phyloP scores from a whole-genome alignment of 1,140 invertebrate genomes.

The Planococcus citri region DNA sequence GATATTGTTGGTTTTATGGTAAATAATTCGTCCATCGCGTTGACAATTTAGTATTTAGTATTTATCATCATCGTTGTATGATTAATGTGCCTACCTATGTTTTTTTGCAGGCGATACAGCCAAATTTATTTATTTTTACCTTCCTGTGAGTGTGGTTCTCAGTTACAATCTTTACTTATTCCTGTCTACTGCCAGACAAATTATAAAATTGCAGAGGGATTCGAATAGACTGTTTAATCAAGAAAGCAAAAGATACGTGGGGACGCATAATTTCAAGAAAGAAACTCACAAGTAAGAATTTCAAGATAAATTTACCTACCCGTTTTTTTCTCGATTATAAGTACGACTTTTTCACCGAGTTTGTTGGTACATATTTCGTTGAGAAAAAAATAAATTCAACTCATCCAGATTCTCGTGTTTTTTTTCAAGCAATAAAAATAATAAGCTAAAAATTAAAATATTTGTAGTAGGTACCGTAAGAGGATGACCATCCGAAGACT shows the following conservation, averaged over 20 bases:
- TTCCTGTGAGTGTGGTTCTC: conserved; percentile 30
- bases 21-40: not conserved
- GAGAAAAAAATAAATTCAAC: too few relatives aligned
- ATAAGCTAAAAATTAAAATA: too few relatives aligned
- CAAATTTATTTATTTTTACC: conserved; percentile 28
- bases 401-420: too few relatives aligned
- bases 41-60: too few relatives aligned
- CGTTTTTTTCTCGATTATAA: too few relatives aligned
- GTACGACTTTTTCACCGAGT: too few relatives aligned
- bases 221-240: conserved; percentile 13
- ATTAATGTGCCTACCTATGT: not conserved
- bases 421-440: too few relatives aligned
- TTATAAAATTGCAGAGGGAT: conserved; percentile 24
- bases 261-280: not conserved
- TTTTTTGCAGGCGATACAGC: conserved; percentile 24
- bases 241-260: conserved; percentile 8
- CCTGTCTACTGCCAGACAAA: conserved; percentile 30
- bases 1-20: conserved; percentile 29
- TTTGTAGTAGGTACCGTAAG: too few relatives aligned
- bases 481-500: too few relatives aligned
- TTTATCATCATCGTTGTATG: not conserved
- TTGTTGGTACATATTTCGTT: too few relatives aligned
- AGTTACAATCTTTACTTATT: conserved; percentile 33
- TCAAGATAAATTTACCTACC: too few relatives aligned
- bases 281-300: not conserved